These are phyloP conservation scores for Coenonympha arcania DNA, from an alignment of 2,888 invertebrate species.

Conservation along the genomic window DNA sequence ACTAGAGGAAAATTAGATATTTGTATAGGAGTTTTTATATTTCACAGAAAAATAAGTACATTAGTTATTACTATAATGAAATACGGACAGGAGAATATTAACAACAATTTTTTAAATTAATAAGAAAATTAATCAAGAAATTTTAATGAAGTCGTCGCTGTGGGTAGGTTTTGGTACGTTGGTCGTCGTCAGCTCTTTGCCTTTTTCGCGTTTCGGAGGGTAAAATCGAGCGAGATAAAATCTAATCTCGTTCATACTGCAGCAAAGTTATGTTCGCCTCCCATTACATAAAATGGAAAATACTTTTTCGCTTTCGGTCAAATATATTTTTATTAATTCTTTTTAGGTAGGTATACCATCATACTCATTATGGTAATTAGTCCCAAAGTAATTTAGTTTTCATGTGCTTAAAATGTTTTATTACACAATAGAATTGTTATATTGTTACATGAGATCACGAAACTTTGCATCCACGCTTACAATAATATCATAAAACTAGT, in stretches of 20 bases:
- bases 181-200: conserved; percentile 6
- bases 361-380: too few relatives aligned
- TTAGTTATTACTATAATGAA: too few relatives aligned
- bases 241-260: conserved; percentile 19
- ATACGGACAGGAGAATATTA: background rate
- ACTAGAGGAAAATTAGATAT: too few relatives aligned
- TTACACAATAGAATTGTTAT: too few relatives aligned
- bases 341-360: background rate
- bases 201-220: conserved; percentile 16
- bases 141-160: conserved; percentile 14
- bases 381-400: too few relatives aligned
- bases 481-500: too few relatives aligned
- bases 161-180: conserved; percentile 9
- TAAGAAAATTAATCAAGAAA: conserved; percentile 9
- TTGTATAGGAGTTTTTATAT: too few relatives aligned
- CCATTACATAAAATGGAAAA: conserved; percentile 17
- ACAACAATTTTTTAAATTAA: background rate
- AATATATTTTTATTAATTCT: conserved; percentile 10
- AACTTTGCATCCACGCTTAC: too few relatives aligned
- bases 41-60: background rate
- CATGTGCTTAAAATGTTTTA: too few relatives aligned
- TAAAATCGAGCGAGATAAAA: conserved; percentile 18
- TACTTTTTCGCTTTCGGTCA: background rate
- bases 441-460: too few relatives aligned
- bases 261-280: conserved; percentile 10